phyloP scores from a whole-genome alignment of 2,797 vertebrate species.

The Mionectes olivaceus region DNA sequence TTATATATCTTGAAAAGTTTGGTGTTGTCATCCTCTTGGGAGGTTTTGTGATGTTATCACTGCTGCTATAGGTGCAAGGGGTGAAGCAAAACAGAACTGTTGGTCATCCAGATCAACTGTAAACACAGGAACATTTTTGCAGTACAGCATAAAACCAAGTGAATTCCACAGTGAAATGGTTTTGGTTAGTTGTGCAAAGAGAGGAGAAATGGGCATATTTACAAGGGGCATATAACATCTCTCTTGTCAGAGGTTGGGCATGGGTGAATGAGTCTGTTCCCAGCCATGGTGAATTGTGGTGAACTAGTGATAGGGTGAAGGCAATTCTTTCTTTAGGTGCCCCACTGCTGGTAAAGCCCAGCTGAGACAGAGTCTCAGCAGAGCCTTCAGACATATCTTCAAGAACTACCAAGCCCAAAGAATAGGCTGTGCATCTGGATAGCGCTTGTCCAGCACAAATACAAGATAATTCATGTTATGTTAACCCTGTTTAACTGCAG shows the following conservation, averaged over 20 bases:
- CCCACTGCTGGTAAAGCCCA: neutral
- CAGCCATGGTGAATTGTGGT: accelerated
- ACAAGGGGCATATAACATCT: accelerated
- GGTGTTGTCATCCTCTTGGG: neutral
- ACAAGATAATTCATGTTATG: neutral
- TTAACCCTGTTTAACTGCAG: neutral
- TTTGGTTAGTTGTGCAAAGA: neutral
- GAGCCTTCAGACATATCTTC: neutral
- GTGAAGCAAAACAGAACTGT: neutral
- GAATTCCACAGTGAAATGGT: neutral
- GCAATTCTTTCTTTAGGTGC: neutral
- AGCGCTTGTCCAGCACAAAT: accelerated
- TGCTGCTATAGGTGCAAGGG: neutral
- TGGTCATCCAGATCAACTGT: neutral
- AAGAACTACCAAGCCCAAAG: neutral
- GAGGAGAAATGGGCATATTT: neutral
- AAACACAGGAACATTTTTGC: neutral
- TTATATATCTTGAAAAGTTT: neutral
- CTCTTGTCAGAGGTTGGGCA: too few relatives aligned
- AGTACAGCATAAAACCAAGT: neutral
- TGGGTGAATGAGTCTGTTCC: neutral
- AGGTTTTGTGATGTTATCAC: neutral
- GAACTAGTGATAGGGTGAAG: neutral
- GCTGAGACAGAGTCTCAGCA: neutral
- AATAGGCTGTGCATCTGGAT: neutral